Evolutionary conservation across 2,113 vertebrate species (phyloP).

Genomic region (Pheucticus melanocephalus): DNA sequence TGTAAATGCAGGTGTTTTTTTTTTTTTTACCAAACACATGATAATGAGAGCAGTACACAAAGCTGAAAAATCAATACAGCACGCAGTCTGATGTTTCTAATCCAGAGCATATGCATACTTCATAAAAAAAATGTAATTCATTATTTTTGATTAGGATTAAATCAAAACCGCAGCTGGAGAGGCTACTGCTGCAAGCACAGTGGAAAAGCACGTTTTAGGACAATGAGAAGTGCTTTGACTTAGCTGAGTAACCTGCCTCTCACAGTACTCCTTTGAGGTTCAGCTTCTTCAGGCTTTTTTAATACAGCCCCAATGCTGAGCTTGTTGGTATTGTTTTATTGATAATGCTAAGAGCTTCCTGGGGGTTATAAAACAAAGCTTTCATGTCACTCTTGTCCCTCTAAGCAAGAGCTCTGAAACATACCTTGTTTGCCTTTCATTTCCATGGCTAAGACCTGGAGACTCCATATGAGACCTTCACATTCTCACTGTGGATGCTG

Average conservation of each 20-base stretch:
- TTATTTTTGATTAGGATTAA: not conserved
- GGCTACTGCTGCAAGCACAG: not conserved
- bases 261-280: not conserved
- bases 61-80: not conserved
- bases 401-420: not conserved
- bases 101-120: not conserved
- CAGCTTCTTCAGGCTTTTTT: not conserved
- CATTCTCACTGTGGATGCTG: not conserved
- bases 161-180: not conserved
- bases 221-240: not conserved
- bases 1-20: not conserved
- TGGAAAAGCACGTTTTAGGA: constrained; percentile 2
- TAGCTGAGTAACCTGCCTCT: not conserved
- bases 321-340: not conserved
- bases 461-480: not conserved
- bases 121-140: not conserved
- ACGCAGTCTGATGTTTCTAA: not conserved
- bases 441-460: not conserved
- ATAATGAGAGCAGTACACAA: not conserved
- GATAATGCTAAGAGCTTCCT: not conserved
- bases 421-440: not conserved
- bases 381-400: not conserved
- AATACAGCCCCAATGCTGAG: not conserved
- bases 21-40: not conserved
- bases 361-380: not conserved